These are phyloP conservation scores for human (Homo sapiens) DNA, from an alignment of 2,113 vertebrate genomes.

Conservation along the genomic window DNA sequence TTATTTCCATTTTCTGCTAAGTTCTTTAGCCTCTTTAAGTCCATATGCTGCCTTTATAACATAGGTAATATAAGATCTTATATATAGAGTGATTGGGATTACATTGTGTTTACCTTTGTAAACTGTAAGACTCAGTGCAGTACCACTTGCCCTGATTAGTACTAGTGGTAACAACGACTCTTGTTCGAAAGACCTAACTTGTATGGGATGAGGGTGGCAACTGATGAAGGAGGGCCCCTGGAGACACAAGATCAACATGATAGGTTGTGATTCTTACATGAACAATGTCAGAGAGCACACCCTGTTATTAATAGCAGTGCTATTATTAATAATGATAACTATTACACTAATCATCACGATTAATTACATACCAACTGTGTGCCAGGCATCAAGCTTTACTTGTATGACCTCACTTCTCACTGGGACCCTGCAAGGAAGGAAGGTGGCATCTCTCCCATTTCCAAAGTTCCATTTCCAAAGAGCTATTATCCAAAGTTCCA, in stretches of 20 bases:
- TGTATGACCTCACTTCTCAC: neutral
- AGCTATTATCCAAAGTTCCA: neutral
- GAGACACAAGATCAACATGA: neutral
- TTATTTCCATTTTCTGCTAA: conserved; percentile 15
- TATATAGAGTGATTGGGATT: neutral
- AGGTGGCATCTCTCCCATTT: neutral
- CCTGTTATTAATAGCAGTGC: neutral
- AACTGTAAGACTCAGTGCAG: neutral
- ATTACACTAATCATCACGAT: neutral
- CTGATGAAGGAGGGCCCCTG: neutral
- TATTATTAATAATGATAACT: neutral
- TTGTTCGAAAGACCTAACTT: neutral
- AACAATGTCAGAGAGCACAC: neutral
- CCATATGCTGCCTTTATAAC: neutral
- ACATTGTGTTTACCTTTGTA: neutral
- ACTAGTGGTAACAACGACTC: neutral
- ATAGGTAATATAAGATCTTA: neutral
- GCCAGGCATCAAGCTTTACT: neutral
- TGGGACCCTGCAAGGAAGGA: neutral
- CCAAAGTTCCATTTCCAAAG: neutral
- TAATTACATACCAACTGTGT: neutral
- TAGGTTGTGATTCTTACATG: neutral
- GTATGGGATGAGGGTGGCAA: neutral
- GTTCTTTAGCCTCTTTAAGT: neutral
- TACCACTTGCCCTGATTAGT: neutral